Base-by-base conservation (phyloP, 2,797 vertebrate species). In the Scleropages formosus region DNA sequence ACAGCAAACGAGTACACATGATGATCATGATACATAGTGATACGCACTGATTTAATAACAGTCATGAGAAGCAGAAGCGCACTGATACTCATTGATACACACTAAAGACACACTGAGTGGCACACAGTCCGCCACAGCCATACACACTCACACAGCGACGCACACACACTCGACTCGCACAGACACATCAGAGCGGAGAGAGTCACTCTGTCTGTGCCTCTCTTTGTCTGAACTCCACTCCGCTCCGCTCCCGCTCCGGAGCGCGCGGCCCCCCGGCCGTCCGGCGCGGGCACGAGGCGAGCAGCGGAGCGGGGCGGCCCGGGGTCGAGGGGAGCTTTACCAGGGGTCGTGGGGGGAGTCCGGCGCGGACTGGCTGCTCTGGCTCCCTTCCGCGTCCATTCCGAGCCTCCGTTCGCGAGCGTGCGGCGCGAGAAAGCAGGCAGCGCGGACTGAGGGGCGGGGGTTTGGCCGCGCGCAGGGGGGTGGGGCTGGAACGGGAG, bases 311-410 rank as follows among this genome's bases (percentile, higher is more conserved):
- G 74, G 67, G 53, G 24, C 24, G 61, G 58, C 69, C 63, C 76
- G 77, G 78, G n/a, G 77, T 82, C 59, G 68, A 77, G 81, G 75
- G 65, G 62, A 70, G 60, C 27, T 72, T 83, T 96, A 97, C 96
- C 96, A 98, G 88, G 96, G 96, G 87, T 98, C 96, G 93, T 97
- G 96, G 76, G 95, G 95, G 85, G 96, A 98, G 93, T 97, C 96
- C 92, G 94, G 87, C 87, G 93, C 90, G 93, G 95, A 94, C 93
- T 95, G 93, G 92, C 94, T 94, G 89, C 91, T 95, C 93, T 95
- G 96, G 93, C 94, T 95, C 90, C 94, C 95, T 92, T 98, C 96
- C 89, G 95, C 95, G 91, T 98, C 96, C 96, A 98, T 98, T 92
- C 90, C 91, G 87, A 76, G 84, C 86, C 85, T 87, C 85, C 79